Evolutionary conservation across 2,888 invertebrate species (phyloP).

Genomic region (Oscheius sp.): DNA sequence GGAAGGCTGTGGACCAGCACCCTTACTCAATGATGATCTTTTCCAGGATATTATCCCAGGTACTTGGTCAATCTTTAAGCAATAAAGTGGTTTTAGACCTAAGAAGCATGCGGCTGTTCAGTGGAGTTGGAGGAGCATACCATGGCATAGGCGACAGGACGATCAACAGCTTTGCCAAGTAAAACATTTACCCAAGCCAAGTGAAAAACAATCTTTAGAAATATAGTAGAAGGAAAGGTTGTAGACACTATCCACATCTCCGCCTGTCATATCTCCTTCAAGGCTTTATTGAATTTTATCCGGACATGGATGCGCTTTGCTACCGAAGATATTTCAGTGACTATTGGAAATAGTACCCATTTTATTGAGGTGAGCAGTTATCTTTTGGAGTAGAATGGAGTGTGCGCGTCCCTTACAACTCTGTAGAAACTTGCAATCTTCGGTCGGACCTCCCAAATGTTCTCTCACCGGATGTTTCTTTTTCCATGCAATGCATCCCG

Average conservation of each 20-base stretch:
- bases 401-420: no score
- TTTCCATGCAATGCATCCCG: no score
- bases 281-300: conserved; percentile 40
- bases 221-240: conserved; percentile 33
- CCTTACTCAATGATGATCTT: conserved; percentile 51
- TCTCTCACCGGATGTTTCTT: no score
- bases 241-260: conserved; percentile 56
- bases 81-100: neutral
- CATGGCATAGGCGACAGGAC: conserved; percentile 61
- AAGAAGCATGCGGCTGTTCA: conserved; percentile 61
- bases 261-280: conserved; percentile 43
- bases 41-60: conserved; percentile 43
- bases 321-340: conserved; percentile 47
- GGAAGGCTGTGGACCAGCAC: conserved; percentile 58
- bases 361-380: conserved; percentile 18
- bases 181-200: neutral
- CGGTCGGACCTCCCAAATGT: no score
- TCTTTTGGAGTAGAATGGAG: no score
- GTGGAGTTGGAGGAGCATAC: conserved; percentile 52
- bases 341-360: conserved; percentile 39
- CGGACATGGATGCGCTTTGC: conserved; percentile 42
- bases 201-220: conserved; percentile 27
- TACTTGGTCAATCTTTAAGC: neutral
- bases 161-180: conserved; percentile 35
- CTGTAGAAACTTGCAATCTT: no score